Evolutionary conservation across 2,888 invertebrate species (phyloP), one percentile per base, ranked within the genome.

Genomic region (Automeris io): DNA sequence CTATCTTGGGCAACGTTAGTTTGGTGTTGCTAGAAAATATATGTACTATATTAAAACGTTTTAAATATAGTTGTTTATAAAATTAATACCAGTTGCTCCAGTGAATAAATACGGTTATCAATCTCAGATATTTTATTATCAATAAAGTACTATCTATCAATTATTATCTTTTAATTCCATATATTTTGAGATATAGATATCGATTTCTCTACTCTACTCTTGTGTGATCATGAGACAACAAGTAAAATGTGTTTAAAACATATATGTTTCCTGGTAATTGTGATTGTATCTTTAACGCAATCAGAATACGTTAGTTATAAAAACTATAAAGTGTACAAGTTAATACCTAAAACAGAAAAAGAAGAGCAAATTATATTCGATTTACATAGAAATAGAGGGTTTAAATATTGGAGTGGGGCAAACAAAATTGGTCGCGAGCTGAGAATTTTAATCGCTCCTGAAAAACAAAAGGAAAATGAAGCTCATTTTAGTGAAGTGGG

Each of bases 281-380:
- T 16, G 13, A 29, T 16, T 29, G 13, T 29, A 3, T n/a, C 4
- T 4, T 8, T 29, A 29, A 29, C 29, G 39, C 18, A 32, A 19
- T 37, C 37, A 39, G 23, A 8, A 32, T 23, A 29, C 16, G 29
- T 29, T 45, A 69, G 65, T 26, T 92, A 88, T 51, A 81, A 90
- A 40, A 88, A 89, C 12, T 90, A 89, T 48, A 88, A 87, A 49
- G 85, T 92, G 2, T 91, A 87, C 47, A 81, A 89, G 54, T 67
- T 90, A 1, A 61, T 68, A 2, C 89, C 91, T 0, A 68, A 71
- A 41, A 80, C 72, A 9, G 54, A 68, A 2, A 62, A 73, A 7
- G 87, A 91, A 38, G 58, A 91, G 32, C 57, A 69, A n/a, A 55
- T 75, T 16, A 54, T 91, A 5, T 62, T 75, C 46, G 49, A 73